Evolutionary conservation across 2,113 vertebrate species (phyloP).

Genomic region (Cheirogaleus medius): DNA sequence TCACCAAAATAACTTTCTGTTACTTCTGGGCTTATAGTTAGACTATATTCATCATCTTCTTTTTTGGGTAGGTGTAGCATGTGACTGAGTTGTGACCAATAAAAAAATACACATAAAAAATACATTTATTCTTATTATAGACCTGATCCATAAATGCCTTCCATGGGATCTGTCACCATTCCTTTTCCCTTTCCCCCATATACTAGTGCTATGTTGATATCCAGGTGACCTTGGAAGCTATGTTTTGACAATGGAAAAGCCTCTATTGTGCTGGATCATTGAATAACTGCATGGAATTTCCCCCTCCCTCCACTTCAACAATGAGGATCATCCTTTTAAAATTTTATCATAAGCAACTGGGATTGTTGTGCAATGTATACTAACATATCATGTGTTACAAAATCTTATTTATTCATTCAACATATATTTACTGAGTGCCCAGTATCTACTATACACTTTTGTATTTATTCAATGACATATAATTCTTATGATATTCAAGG

Average conservation of each 20-base stretch:
- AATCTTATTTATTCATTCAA: background rate
- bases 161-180: background rate
- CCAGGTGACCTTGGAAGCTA: background rate
- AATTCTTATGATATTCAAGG: background rate
- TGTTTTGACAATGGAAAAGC: background rate
- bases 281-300: background rate
- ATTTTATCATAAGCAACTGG: background rate
- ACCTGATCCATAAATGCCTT: background rate
- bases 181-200: rapidly evolving
- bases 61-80: background rate
- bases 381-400: background rate
- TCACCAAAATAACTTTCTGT: background rate
- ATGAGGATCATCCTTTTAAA: background rate
- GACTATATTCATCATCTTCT: background rate
- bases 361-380: background rate
- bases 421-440: no score
- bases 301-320: background rate
- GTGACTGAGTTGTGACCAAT: background rate
- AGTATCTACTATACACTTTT: background rate
- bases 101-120: background rate
- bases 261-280: background rate
- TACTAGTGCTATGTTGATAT: background rate
- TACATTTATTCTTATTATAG: background rate
- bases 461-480: background rate
- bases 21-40: background rate